Conservation (phyloP, 2,888 invertebrate species). For the Drepanosiphum platanoidis region DNA sequence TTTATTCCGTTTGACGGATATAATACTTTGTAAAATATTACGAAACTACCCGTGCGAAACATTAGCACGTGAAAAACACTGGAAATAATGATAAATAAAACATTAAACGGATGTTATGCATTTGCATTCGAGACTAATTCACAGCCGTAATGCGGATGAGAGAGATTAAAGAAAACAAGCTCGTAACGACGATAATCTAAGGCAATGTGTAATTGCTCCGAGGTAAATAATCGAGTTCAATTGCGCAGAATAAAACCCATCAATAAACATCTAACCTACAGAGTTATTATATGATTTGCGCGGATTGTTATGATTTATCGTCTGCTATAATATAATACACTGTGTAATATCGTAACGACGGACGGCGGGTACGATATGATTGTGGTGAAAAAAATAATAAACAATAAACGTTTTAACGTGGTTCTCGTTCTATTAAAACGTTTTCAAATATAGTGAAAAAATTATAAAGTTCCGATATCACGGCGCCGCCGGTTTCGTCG, state of each 20-base stretch:
- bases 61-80: conserved; percentile 39
- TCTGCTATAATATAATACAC: neutral
- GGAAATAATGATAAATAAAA: conserved; percentile 30
- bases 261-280: conserved; percentile 27
- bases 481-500: no score
- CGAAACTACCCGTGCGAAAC: conserved; percentile 50
- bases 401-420: no score
- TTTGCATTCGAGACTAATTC: conserved; percentile 45
- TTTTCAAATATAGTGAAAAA: no score
- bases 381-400: neutral
- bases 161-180: conserved; percentile 34
- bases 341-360: no score
- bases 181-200: conserved; percentile 32
- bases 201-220: conserved; percentile 17
- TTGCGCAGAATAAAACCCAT: conserved; percentile 25
- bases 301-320: neutral
- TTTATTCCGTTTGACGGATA: conserved; percentile 22
- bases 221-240: conserved; percentile 24
- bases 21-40: conserved; percentile 39
- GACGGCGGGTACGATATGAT: no score
- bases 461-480: no score
- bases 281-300: neutral
- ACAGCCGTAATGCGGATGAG: conserved; percentile 24
- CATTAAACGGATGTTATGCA: conserved; percentile 45
- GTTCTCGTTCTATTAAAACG: no score